Base-by-base conservation (phyloP, 2,113 vertebrate genomes). In the Gymnocephalus cernua region DNA sequence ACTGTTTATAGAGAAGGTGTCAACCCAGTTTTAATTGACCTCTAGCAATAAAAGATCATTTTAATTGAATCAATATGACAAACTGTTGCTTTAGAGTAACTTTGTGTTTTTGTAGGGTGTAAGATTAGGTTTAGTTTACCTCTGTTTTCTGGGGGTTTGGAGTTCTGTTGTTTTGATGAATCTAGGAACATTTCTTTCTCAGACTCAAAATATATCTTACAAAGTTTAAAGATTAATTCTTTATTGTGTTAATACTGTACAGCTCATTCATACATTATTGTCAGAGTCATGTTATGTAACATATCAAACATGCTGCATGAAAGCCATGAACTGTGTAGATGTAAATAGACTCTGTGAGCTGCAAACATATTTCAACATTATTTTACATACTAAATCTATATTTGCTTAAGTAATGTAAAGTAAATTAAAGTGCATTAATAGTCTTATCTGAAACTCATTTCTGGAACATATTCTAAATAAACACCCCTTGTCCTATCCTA, bases 1-100 rank as follows among this genome's bases (percentile, higher is more conserved):
- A 12, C 18, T 25, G 73, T 44, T 87, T 88, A 48, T n/a, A 3
- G 45, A 51, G 14, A 64, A 47, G 56, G 62, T 67, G 66, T 67
- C 48, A 19, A 21, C 65, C 47, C 35, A 41, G 53, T 70, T 81
- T 86, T 75, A 88, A 90, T 86, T 89, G 80, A 91, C 84, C 85
- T 81, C 44, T 0, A 54, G 35, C 77, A 81, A 77, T 82, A 79
- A 83, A 89, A 79, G 29, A 74, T 65, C 3, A 11, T 71, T 81
- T 81, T 75, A 88, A 89, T 83, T 66, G 47, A 80, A 85, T 77
- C 75, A 86, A 44, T 64, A 47, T 84, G 74, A 70, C 51, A 82
- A 73, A 50, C 54, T 79, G 27, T 18, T 74, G 74, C 19, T 74
- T 61, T 65, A 48, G 47, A 70, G 53, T 73, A 61, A 74, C 25